These are phyloP conservation scores for Ypsolopha sequella DNA, from an alignment of 2,888 invertebrate genomes.

Conservation along the genomic window DNA sequence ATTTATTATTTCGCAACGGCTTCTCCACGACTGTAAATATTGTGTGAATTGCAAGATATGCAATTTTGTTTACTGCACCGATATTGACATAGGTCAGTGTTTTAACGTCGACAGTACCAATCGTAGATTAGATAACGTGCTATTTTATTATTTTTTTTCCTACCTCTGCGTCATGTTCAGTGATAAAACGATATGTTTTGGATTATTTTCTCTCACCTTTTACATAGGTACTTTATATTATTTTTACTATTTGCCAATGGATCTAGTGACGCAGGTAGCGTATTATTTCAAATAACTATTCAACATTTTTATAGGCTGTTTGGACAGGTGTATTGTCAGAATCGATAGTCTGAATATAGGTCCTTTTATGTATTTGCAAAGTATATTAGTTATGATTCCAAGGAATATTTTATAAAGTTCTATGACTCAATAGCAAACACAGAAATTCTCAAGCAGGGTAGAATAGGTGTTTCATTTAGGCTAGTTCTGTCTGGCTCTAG, in stretches of 20 bases:
- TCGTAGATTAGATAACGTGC: background rate
- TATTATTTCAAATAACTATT: background rate
- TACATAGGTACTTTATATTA: background rate
- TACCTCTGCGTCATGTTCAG: background rate
- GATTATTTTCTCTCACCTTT: background rate
- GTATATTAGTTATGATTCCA: no score
- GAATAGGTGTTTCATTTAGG: no score
- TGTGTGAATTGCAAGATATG: background rate
- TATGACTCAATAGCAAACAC: no score
- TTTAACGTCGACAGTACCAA: background rate
- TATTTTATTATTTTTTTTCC: background rate
- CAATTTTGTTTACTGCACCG: background rate
- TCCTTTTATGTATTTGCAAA: no score
- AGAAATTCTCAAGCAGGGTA: no score
- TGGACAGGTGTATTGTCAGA: background rate
- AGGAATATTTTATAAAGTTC: no score
- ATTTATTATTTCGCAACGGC: background rate
- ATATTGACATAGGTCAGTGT: slow-evolving; percentile 1
- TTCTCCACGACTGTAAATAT: background rate
- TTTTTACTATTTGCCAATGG: background rate
- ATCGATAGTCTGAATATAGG: no score
- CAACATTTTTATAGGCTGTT: background rate
- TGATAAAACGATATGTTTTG: background rate
- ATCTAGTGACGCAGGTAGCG: background rate
- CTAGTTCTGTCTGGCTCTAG: no score